These are phyloP conservation scores for Drosophila atripex DNA, from an alignment of 2,888 invertebrate genomes.

Conservation along the genomic window DNA sequence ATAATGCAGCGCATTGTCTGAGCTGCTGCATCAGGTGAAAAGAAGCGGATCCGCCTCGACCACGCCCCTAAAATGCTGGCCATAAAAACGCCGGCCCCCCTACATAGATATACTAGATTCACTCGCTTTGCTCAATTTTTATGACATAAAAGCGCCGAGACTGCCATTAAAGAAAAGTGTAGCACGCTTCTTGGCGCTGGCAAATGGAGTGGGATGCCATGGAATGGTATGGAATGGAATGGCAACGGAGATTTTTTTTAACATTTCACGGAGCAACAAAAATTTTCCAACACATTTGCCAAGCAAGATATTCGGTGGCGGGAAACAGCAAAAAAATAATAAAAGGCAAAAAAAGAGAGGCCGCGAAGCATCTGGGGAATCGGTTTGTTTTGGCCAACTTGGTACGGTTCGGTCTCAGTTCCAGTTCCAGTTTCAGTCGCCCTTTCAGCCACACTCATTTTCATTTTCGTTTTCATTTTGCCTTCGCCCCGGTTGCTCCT, in stretches of 20 bases:
- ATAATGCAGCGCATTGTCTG: conserved; percentile 78
- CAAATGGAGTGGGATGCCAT: conserved; percentile 32
- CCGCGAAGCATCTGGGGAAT: conserved; percentile 44
- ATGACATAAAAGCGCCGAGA: conserved; percentile 73
- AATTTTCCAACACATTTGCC: conserved; percentile 79
- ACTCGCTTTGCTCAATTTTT: conserved; percentile 49
- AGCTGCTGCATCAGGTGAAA: conserved; percentile 58
- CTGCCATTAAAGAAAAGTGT: conserved; percentile 76
- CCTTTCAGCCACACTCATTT: conserved; percentile 36
- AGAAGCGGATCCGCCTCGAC: conserved; percentile 10
- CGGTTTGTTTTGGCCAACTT: conserved; percentile 65
- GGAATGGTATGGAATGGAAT: conserved; percentile 38
- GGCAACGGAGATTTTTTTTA: conserved; percentile 64
- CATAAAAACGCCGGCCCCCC: conserved; percentile 52
- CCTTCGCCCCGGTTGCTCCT: conserved; percentile 21
- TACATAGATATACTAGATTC: conserved; percentile 3
- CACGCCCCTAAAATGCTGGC: conserved; percentile 49
- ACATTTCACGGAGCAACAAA: conserved; percentile 55
- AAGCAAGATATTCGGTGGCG: conserved; percentile 43
- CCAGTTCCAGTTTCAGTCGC: conserved; percentile 3
- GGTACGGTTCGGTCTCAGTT: conserved; percentile 20
- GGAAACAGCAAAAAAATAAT: not conserved
- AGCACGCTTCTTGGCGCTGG: conserved; percentile 62
- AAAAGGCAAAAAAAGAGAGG: not conserved
- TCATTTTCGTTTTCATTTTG: conserved; percentile 41